Evolutionary conservation across 2,113 vertebrate genomes (phyloP), one percentile per base, ranked within the genome.

Genomic region (Castor canadensis): DNA sequence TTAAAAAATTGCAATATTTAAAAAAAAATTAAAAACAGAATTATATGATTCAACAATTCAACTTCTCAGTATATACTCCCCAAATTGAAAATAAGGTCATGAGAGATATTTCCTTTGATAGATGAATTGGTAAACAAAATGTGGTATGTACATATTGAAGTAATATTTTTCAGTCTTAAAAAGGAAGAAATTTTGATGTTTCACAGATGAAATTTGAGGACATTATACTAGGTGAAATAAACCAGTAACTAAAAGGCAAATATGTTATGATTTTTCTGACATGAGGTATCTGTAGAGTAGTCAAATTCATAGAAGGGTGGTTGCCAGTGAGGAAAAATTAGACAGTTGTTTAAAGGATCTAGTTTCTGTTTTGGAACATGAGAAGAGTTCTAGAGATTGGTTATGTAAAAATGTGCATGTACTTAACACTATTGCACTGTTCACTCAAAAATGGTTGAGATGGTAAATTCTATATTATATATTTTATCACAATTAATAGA

Each of bases 1-100:
- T 71, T 91, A 94, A 82, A 64, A 76, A 87, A 30, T 26, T 19
- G 32, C 47, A 90, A 52, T 84, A 62, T 87, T 96, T 66, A 67
- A n/a, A 24, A 28, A 22, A 40, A 54, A 72, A 30, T 40, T n/a
- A 43, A 58, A 85, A 87, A 20, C 26, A 72, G 4, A 82, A 47
- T 54, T 77, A 13, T 49, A 66, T 82, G 47, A 83, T 58, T 77
- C 5, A 82, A 43, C 13, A 56, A 30, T 58, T 60, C 22, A 54
- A 35, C 60, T 76, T 89, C 10, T 79, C 12, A 10, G 4, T 75
- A n/a, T 82, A 60, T n/a, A 40, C 8, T 13, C 56, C 20, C 35
- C 66, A 95, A 60, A 94, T 17, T 80, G 38, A 81, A 93, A 80
- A 28, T 6, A 49, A 15, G 1, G 6, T 64, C 15, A 47, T 66